phyloP scores from a whole-genome alignment of 2,888 invertebrate species.

The Auanema freiburgensis region DNA sequence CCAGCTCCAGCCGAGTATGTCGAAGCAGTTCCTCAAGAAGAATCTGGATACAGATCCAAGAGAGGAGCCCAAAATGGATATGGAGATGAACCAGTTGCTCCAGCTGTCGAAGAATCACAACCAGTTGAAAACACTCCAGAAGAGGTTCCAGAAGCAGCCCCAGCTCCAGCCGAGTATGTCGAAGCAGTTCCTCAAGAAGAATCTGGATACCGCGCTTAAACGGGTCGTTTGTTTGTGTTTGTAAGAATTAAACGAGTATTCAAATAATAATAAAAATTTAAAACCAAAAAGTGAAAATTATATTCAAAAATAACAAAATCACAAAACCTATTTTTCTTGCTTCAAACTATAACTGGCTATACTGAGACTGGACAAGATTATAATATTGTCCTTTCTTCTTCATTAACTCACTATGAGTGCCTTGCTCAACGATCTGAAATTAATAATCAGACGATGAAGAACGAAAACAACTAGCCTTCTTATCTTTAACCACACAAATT shows the following conservation, averaged over 20 bases:
- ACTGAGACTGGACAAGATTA: conserved; percentile 20
- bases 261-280: background rate
- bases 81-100: conserved; percentile 33
- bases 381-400: conserved; percentile 72
- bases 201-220: conserved; percentile 20
- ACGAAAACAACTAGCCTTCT: conserved; percentile 70
- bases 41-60: conserved; percentile 25
- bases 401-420: conserved; percentile 78
- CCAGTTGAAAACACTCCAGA: conserved; percentile 32
- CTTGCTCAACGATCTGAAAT: conserved; percentile 48
- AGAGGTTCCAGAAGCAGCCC: conserved; percentile 25
- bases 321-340: background rate
- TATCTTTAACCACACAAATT: conserved; percentile 85
- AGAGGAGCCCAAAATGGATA: conserved; percentile 32
- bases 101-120: conserved; percentile 23
- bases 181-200: conserved; percentile 15
- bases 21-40: conserved; percentile 12
- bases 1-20: conserved; percentile 21
- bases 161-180: conserved; percentile 21
- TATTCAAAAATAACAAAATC: background rate
- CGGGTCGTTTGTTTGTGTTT: conserved; percentile 6
- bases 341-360: conserved; percentile 4
- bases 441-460: background rate
- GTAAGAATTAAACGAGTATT: background rate
- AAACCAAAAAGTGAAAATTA: background rate